Evolutionary conservation across 2,797 vertebrate genomes (phyloP), one percentile per base, ranked within the genome.

Genomic region (Vultur gryphus): DNA sequence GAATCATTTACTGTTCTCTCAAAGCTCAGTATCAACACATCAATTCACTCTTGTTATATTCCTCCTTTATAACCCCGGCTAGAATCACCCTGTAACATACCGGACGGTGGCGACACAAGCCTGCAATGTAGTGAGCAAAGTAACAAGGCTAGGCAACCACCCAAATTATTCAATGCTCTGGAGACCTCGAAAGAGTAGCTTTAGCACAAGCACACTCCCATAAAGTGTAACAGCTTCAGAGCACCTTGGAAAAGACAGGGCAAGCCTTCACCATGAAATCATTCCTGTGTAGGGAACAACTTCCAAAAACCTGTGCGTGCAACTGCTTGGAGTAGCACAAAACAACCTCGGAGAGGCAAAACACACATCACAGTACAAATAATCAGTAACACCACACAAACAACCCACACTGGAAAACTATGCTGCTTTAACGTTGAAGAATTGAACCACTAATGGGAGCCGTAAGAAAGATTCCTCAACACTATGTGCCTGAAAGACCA

Each of bases 1-100:
- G 37, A 93, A 84, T 90, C 84, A 90, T 87, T 87, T 69, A 89
- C 51, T 57, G 6, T 69, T 82, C 54, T 58, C 69, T 66, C 35
- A 84, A 73, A 92, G n/a, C 54, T 84, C 41, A 13, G 44, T n/a
- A 69, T 72, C 72, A 87, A 84, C 37, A 84, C 24, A 89, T 49
- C 51, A 69, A 16, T 82, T 89, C 39, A 61, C 9, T 61, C 46
- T 58, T 24, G 4, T 65, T 44, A n/a, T n/a, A 46, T 19, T 89
- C n/a, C 39, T 72, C 31, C 49, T 72, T 75, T 24, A 64, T 9
- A 81, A 75, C 5, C 19, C 37, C 4, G 4, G 10, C 54, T 23
- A 61, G 23, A 94, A 78, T 64, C 41, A 66, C 13, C 35, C 25
- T 19, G 35, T 41, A 64, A 31, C 19, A n/a, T 2, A 6, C 44